Base-by-base conservation (phyloP, 92 coral and sea anemone species). In the Actinostola sp. region DNA sequence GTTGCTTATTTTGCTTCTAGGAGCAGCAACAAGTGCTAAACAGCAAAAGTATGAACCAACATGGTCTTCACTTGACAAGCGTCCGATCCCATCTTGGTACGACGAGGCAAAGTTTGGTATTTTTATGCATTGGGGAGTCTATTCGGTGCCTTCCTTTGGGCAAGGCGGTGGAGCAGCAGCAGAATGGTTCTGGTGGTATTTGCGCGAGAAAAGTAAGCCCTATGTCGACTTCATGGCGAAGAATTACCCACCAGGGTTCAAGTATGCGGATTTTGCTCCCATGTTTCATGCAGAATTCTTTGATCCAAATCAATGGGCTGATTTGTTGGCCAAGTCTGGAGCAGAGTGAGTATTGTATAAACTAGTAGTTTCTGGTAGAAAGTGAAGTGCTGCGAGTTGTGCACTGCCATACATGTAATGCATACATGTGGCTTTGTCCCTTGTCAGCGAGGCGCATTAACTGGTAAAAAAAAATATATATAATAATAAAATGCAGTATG, bases 41-140 rank as follows among this genome's bases (percentile, higher is more conserved):
- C 2, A 27, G 11, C 6, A 33, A 39, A 50, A 66, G 43, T 82
- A 82, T 72, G 67, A 59, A 2, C 91, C 91, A 27, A 81, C 87
- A 13, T 81, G 91, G 91, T 77, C 70, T 42, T 86, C 91, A 2
- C 91, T 86, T 11, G 91, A 86, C 66, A 66, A 87, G 27, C 55
- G 91, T n/a, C 96, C 92, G 19, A 78, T 82, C 58, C 96, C 96
- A 10, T 16, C 78, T 0, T 90, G 96, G 96, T 90, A 90, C 63
- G 96, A 90, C 78, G 75, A 87, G 50, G 90, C 88, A 25, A 89
- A 89, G 64, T 85, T 89, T 63, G 95, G 95, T 16, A 85, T 89
- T 44, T 89, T 89, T 35, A 79, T 89, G 75, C 95, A 89, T 76
- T 89, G 95, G 95, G 95, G 95, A 11, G 78, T 89, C 14, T 89